Conservation (phyloP, 1,140 invertebrate species). For the Bombus confusus region DNA sequence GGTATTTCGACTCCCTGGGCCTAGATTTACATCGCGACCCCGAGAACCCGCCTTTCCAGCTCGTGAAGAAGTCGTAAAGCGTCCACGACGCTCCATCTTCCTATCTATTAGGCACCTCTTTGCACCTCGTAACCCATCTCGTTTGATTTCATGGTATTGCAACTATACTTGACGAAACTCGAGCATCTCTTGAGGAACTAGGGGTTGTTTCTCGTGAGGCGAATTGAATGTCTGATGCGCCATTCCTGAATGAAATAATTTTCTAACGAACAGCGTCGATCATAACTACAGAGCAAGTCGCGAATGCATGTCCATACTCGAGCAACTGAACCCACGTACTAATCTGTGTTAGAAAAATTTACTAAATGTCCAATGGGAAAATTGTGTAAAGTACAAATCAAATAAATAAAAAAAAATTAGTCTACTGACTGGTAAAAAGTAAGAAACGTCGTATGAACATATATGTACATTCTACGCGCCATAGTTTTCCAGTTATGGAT, state of each 20-base stretch:
- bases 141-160: conserved; percentile 13
- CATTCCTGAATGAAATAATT: not conserved
- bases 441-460: too few species aligned
- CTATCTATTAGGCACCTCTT: not conserved
- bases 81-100: not conserved
- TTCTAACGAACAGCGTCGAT: not conserved
- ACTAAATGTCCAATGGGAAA: too few species aligned
- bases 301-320: too few species aligned
- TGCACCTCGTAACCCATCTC: conserved; percentile 29
- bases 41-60: not conserved
- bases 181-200: not conserved
- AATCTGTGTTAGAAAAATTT: too few species aligned
- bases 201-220: not conserved
- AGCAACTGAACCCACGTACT: too few species aligned
- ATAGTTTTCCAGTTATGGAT: too few species aligned
- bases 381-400: too few species aligned
- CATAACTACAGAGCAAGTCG: not conserved
- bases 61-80: conserved; percentile 27
- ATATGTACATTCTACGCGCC: too few species aligned
- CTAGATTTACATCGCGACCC: not conserved
- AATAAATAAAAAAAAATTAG: too few species aligned
- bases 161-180: not conserved
- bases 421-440: too few species aligned
- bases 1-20: conserved; percentile 9
- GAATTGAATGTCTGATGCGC: not conserved